Evolutionary conservation across 2,888 invertebrate genomes (phyloP).

Genomic region (Eudasyphora cyanicolor): DNA sequence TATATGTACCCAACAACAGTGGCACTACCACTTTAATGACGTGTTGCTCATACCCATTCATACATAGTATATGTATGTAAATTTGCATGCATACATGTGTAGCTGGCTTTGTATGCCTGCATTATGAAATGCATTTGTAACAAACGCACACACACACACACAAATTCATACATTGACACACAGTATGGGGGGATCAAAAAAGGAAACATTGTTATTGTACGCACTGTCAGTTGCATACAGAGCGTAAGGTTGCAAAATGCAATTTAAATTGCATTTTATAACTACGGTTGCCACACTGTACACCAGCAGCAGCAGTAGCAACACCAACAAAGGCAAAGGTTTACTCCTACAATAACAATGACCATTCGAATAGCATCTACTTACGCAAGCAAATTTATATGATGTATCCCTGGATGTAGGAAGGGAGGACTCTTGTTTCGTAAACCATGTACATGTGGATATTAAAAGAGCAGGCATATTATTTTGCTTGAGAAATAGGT

Average conservation of each 20-base stretch:
- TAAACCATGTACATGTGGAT: neutral
- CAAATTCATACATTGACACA: neutral
- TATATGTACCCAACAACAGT: neutral
- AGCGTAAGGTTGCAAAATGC: constrained; percentile 66
- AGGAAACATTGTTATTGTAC: constrained; percentile 53
- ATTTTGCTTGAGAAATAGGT: too few relatives aligned
- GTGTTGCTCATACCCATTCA: neutral
- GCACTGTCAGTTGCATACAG: constrained; percentile 55
- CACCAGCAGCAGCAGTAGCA: neutral
- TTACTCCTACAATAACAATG: neutral
- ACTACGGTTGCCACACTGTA: constrained; percentile 6
- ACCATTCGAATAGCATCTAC: constrained; percentile 10
- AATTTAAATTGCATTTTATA: constrained; percentile 70
- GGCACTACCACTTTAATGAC: neutral
- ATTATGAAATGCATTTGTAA: constrained; percentile 41
- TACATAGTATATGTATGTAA: neutral
- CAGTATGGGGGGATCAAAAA: neutral
- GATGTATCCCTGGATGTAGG: neutral
- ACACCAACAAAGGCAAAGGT: neutral
- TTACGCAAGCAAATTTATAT: constrained; percentile 30
- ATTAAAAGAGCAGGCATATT: neutral
- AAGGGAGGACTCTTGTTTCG: constrained; percentile 4
- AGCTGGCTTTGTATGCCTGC: constrained; percentile 11
- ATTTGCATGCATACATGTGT: neutral
- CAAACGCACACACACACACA: neutral